Evolutionary conservation across 2,888 invertebrate species (phyloP), one percentile per base, ranked within the genome.

Genomic region (Onthophagus sagittarius): DNA sequence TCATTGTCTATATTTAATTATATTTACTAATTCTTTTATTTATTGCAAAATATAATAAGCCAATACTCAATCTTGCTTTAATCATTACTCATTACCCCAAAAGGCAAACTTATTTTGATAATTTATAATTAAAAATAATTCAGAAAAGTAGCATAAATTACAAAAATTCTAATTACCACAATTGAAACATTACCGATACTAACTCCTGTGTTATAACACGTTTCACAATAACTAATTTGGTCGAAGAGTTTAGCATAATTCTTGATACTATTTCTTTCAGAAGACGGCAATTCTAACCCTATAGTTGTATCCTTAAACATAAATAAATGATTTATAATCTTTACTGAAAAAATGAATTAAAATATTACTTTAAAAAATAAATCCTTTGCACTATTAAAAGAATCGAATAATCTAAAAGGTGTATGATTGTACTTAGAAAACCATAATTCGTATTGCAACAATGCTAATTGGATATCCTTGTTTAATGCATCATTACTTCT

Each of bases 171-270:
- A 23, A 23, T 2, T 2, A 23, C 1, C 23, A 3, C 3, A 23
- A 23, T 23, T 23, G 23, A 23, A 23, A 3, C 1, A 23, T 23
- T 23, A 23, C 3, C 23, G 1, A 23, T 3, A 23, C 23, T 2
- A 23, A 23, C 1, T 23, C 2, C 23, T 23, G 1, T 23, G 23
- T 23, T 23, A 3, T 23, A 3, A n/a, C 23, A 1, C 2, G 1
- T 23, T 23, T 23, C 76, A 73, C 86, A 86, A 15, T 79, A 77
- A 72, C 86, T 85, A 5, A 85, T 85, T 84, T 83, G 87, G 74
- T 80, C 81, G 80, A 91, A 89, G 6, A 91, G 79, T 33, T 88
- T 86, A 11, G 89, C 87, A 77, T 90, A 91, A 74, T 89, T 90
- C 73, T 85, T 83, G 0, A 90, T 89, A 0, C 86, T 84, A 71